phyloP scores from a whole-genome alignment of 2,113 vertebrate species.

The Erinaceus europaeus region DNA sequence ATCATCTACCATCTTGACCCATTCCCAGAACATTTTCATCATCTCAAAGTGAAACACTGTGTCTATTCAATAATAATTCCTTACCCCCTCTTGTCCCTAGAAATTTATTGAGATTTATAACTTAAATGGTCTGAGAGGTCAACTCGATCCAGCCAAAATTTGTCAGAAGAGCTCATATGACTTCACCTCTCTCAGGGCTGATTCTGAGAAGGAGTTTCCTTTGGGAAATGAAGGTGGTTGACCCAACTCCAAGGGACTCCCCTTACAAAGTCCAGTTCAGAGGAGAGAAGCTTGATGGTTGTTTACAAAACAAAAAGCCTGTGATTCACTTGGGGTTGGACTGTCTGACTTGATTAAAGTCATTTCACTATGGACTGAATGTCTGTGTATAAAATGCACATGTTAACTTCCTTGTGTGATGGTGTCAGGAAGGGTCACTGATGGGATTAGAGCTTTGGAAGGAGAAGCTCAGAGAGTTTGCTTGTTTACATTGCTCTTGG shows the following conservation, averaged over 20 bases:
- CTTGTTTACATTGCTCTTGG: no score
- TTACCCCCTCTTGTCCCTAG: no score
- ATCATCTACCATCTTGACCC: background rate
- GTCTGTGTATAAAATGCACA: rapidly evolving
- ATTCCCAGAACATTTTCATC: background rate
- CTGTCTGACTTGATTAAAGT: background rate
- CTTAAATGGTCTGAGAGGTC: no score
- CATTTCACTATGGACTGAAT: no score
- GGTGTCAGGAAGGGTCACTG: background rate
- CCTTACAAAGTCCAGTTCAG: no score
- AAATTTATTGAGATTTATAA: background rate
- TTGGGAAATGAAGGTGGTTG: background rate
- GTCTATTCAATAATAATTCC: background rate
- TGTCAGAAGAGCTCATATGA: background rate
- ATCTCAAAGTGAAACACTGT: background rate
- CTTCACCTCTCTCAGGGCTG: rapidly evolving
- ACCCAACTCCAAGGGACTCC: background rate
- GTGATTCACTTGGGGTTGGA: background rate
- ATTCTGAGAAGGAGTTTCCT: background rate
- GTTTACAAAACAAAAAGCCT: background rate
- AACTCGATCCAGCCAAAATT: background rate
- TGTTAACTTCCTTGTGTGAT: rapidly evolving
- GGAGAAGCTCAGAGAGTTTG: no score
- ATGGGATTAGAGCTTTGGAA: no score
- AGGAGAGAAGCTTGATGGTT: background rate